Evolutionary conservation across 2,113 vertebrate genomes (phyloP).

Genomic region (Mastomys natalensis): DNA sequence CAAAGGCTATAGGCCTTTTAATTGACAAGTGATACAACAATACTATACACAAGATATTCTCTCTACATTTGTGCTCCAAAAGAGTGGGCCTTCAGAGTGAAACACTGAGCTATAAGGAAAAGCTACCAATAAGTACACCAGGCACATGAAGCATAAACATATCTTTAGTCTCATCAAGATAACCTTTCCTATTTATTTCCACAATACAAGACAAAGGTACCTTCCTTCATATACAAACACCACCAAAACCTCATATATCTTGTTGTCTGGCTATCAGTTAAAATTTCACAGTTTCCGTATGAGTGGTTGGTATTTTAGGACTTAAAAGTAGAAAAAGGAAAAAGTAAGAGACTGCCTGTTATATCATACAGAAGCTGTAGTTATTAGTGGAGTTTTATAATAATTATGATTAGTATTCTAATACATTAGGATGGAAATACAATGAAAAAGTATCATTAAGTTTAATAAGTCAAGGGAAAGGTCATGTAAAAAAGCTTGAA

Average conservation of each 20-base stretch:
- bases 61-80: not conserved
- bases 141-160: not conserved
- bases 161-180: not conserved
- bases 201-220: not conserved
- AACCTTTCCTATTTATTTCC: not conserved
- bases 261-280: not conserved
- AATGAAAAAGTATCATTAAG: not conserved
- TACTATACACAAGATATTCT: no score
- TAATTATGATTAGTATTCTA: not conserved
- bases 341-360: not conserved
- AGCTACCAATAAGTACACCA: not conserved
- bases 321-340: not conserved
- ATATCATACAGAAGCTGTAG: not conserved
- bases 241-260: not conserved
- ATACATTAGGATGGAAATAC: no score
- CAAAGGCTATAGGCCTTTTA: no score
- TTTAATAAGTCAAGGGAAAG: not conserved
- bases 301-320: not conserved
- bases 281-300: not conserved
- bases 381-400: not conserved
- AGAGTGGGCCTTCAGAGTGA: not conserved
- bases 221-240: not conserved
- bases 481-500: not conserved
- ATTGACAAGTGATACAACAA: no score
- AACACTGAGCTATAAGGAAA: not conserved